Base-by-base conservation (phyloP, 2,113 vertebrate species). In the Cryptoleucopteryx plumbea region DNA sequence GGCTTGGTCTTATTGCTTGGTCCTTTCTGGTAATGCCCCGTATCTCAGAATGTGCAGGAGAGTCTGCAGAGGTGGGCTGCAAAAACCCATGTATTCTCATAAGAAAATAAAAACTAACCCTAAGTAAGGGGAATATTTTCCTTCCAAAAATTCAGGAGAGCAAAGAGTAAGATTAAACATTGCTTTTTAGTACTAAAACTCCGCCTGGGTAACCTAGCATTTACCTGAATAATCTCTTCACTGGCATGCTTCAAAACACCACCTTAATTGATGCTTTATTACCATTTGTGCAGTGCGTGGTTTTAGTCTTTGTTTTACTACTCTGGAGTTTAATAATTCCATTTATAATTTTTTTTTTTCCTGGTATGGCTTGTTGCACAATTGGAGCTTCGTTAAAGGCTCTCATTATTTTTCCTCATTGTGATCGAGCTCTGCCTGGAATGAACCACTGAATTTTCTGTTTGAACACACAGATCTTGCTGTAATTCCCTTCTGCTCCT, bases 311-410 rank as follows among this genome's bases (percentile, higher is more conserved):
- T 78, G 43, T 87, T 95, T 82, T 42, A 75, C 80, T 75, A 20
- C 65, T 72, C 56, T 68, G 80, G 19, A 72, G 34, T 84, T 94
- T 29, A 77, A 61, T 72, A 84, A 95, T 94, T 50, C 56, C 34
- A 32, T 94, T 94, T 86, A 66, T 63, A 79, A 85, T 17, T 31
- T 48, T 32, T 13, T 42, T 34, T 34, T 50, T 31, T 31, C 2
- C 31, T 58, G 50, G 20, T 56, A 53, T 48, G 91, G 86, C 56
- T 93, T 89, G 70, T 91, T 96, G 86, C 77, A 82, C 88, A 89
- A 75, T 94, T 82, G 50, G 61, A 67, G 56, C 78, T 87, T 93
- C 2, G 3, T 93, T 95, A 95, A 67, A 88, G 52, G 21, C 36
- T 86, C 66, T 95, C 88, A 68, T 91, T 86, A 77, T 86, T 73